These are phyloP conservation scores for Amazona finschi DNA, from an alignment of 2,797 vertebrate species.

Conservation along the genomic window DNA sequence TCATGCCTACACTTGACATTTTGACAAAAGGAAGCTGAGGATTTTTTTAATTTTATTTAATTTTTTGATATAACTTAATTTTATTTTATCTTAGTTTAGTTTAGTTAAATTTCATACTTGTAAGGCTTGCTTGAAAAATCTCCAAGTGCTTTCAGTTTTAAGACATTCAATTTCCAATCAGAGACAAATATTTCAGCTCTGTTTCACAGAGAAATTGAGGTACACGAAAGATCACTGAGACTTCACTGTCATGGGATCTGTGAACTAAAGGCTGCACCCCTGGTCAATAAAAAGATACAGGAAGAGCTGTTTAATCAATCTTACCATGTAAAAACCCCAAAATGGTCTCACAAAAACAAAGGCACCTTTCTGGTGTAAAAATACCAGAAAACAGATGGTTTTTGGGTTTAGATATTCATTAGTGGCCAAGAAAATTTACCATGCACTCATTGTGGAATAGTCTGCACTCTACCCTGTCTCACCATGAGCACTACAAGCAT, in stretches of 20 bases:
- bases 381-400: neutral
- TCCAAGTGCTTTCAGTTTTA: neutral
- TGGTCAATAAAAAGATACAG: neutral
- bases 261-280: neutral
- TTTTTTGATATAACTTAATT: too few species aligned
- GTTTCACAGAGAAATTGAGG: neutral
- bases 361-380: neutral
- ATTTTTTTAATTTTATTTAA: neutral
- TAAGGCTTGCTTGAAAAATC: neutral
- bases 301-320: neutral
- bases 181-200: neutral
- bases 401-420: neutral
- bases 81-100: neutral
- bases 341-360: neutral
- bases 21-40: neutral
- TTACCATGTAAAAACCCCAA: neutral
- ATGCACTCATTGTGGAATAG: neutral
- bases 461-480: neutral
- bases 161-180: neutral
- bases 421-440: neutral
- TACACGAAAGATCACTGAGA: neutral
- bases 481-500: accelerated
- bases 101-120: neutral
- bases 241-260: neutral
- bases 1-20: neutral